Base-by-base conservation (phyloP, 1,140 invertebrate species). In the Microplitis demolitor region DNA sequence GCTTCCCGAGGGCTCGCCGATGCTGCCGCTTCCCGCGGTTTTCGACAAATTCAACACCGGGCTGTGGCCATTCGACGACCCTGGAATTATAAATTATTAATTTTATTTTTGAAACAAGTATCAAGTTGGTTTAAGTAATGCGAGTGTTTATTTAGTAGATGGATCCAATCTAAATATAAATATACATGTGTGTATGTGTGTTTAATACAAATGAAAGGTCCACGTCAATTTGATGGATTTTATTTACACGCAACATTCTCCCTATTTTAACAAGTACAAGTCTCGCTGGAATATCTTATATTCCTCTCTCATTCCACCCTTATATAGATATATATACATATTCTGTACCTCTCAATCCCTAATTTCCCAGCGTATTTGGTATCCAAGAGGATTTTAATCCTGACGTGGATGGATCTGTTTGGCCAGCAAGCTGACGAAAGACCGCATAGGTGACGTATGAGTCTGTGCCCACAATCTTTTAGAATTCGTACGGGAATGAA, bases 21-120 rank as follows among this genome's bases (percentile, higher is more conserved):
- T 92, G 81, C 89, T 93, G 81, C 88, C 90, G 83, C 87, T 91
- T 82, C 87, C 91, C 63, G 93, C 94, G 37, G 93, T 94, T 87
- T 97, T 96, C 4, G 95, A 96, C 16, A 97, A 87, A 85, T 97
- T 97, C 74, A 97, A 85, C 51, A 96, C 95, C 54, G 95, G 95
- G 91, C 95, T 96, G 87, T 95, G 94, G 34, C 94, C 94, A 80
- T 93, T 94, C 58, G 94, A 93, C 54, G 94, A 95, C 75, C 94
- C 95, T 95, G 81, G 13, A 80, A 78, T 83, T 73, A 76, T 69
- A 80, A 54, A 14, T 54, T 54, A 5, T 14, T 50, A 14, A 37
- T 5, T 45, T 9, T 31, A 51, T 69, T 67, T 76, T 67, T 37
- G 71, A 33, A 68, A 69, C 67, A 31, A 13, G 11, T 60, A 56